Conservation (phyloP, 2,797 vertebrate genomes). For the Apogon hyalosoma region DNA sequence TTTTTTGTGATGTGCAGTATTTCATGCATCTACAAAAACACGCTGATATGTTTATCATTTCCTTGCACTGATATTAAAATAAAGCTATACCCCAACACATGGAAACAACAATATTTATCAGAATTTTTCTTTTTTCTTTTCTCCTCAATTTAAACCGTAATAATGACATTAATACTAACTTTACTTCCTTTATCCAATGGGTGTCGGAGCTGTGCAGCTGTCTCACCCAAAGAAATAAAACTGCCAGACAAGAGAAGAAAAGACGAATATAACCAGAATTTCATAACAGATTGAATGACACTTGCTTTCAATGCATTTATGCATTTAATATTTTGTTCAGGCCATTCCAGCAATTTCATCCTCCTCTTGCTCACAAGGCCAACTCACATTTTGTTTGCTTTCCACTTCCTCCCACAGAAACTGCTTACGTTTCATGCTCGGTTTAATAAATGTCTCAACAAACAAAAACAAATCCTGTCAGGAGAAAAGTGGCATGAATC, state of each 20-base stretch:
- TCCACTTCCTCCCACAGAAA: slow-evolving; percentile 49
- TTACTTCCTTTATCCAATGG: no score
- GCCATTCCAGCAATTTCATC: slow-evolving; percentile 57
- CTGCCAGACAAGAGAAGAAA: slow-evolving; percentile 14
- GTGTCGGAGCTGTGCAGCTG: neutral
- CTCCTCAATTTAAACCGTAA: neutral
- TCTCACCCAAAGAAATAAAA: slow-evolving; percentile 13
- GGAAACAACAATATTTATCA: neutral
- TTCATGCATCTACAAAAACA: neutral
- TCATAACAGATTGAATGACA: slow-evolving; percentile 57
- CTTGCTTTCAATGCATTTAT: slow-evolving; percentile 78
- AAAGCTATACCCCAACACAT: neutral
- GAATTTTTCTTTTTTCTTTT: no score
- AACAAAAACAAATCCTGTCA: slow-evolving; percentile 63
- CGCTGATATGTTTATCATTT: neutral
- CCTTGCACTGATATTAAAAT: neutral
- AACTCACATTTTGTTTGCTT: slow-evolving; percentile 27
- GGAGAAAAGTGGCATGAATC: slow-evolving; percentile 58
- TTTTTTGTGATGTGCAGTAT: neutral
- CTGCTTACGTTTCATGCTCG: slow-evolving; percentile 65
- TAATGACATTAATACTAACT: neutral
- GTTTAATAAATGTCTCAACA: slow-evolving; percentile 68
- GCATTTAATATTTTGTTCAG: slow-evolving; percentile 75
- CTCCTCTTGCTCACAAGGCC: slow-evolving; percentile 17
- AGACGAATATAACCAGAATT: slow-evolving; percentile 34